These are phyloP conservation scores for Prosapia bicincta DNA, from an alignment of 2,888 invertebrate genomes.

Conservation along the genomic window DNA sequence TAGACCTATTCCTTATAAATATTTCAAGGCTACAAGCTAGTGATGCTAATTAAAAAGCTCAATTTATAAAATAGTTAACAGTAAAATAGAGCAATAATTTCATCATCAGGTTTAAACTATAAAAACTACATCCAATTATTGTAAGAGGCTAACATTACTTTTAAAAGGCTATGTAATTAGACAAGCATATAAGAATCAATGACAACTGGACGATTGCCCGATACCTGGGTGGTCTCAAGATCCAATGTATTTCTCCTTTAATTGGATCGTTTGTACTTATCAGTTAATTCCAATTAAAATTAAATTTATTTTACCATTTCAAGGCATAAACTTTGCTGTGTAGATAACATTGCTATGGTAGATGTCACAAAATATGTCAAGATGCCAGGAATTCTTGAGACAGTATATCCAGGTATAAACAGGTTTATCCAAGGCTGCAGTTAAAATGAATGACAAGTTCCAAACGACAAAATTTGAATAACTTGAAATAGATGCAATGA, in stretches of 20 bases:
- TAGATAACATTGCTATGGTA: not conserved
- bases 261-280: slow-evolving; percentile 2
- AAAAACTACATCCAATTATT: not conserved
- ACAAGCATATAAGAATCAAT: not conserved
- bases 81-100: not conserved
- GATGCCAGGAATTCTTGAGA: not conserved
- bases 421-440: not conserved
- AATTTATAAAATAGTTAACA: too few relatives aligned
- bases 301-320: not conserved
- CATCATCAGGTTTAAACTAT: not conserved
- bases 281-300: slow-evolving; percentile 2
- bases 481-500: not conserved
- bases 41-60: too few relatives aligned
- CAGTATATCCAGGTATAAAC: not conserved
- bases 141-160: not conserved
- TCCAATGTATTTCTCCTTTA: not conserved
- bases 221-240: not conserved
- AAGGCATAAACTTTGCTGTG: not conserved
- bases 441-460: not conserved
- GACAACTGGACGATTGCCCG: not conserved
- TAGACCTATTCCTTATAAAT: too few relatives aligned
- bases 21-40: too few relatives aligned
- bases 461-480: not conserved
- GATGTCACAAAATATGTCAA: not conserved
- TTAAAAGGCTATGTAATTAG: not conserved